Evolutionary conservation across 2,797 vertebrate species (phyloP).

Genomic region (Geotria australis): DNA sequence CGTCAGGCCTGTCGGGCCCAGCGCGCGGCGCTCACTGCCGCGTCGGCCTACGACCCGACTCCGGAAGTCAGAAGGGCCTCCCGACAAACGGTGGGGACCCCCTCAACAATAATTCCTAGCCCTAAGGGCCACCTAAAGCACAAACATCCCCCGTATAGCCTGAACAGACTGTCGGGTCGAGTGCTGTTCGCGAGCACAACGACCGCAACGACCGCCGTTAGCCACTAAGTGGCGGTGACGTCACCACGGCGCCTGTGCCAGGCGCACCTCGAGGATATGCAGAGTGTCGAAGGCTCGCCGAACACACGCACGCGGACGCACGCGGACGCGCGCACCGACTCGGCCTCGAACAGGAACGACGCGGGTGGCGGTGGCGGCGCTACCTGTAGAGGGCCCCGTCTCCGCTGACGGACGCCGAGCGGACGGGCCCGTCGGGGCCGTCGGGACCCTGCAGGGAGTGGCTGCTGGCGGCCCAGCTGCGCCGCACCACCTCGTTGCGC

Average conservation of each 20-base stretch:
- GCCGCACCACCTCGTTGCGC: slow-evolving; percentile 23
- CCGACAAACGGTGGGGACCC: too few relatives aligned
- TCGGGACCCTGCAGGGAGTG: background rate
- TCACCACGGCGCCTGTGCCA: too few relatives aligned
- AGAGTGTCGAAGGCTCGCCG: background rate
- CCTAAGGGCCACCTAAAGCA: too few relatives aligned
- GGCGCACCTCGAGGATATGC: too few relatives aligned
- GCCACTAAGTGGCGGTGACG: background rate
- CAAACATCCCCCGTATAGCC: too few relatives aligned
- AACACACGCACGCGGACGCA: background rate
- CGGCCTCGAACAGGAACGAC: background rate
- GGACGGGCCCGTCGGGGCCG: background rate
- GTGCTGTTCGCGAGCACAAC: background rate
- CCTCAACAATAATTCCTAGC: too few relatives aligned
- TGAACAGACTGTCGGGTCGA: too few relatives aligned
- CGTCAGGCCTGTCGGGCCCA: too few relatives aligned
- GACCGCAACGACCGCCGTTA: background rate
- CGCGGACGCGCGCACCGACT: background rate
- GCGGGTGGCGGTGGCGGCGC: background rate
- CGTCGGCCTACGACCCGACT: too few relatives aligned
- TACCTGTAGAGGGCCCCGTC: background rate
- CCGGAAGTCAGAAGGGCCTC: too few relatives aligned
- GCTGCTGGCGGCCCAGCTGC: slow-evolving; percentile 59
- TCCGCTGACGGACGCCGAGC: background rate
- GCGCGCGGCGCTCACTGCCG: too few relatives aligned